A percentile compares a stretch with the other conserved stretches of the same genome.
phyloP scores from a whole-genome alignment of 2,888 invertebrate species.

The Lacanobia oleracea region DNA sequence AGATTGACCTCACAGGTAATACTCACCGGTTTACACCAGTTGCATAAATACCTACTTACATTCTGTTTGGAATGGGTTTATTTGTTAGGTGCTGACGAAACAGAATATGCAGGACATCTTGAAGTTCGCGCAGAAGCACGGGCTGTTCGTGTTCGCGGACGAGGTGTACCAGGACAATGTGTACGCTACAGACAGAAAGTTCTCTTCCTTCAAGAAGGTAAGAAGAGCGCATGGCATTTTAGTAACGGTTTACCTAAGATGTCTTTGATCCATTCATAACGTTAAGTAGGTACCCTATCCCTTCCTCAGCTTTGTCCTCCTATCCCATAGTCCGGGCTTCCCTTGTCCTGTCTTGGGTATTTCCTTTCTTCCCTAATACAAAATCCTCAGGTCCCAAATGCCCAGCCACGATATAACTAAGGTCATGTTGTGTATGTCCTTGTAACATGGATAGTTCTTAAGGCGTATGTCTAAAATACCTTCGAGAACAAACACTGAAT shows the following conservation, averaged over 20 bases:
- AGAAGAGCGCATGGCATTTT: background rate
- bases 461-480: no score
- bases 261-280: background rate
- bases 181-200: constrained; percentile 96
- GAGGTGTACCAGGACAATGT: constrained; percentile 99
- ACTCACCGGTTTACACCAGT: background rate
- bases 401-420: no score
- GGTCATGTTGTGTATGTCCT: no score
- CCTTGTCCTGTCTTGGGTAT: no score
- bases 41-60: no score
- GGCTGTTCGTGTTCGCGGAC: constrained; percentile 96
- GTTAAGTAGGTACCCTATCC: no score
- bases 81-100: constrained; percentile 93
- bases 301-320: no score
- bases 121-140: constrained; percentile 96
- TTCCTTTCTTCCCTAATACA: no score
- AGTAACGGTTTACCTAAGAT: background rate
- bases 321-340: no score
- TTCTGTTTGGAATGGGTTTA: background rate
- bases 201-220: constrained; percentile 97
- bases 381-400: no score
- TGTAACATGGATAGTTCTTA: no score
- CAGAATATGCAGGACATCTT: constrained; percentile 97
- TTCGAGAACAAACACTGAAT: no score
- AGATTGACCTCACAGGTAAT: background rate